phyloP scores from a whole-genome alignment of 2,113 vertebrate species.

The Oncorhynchus keta region DNA sequence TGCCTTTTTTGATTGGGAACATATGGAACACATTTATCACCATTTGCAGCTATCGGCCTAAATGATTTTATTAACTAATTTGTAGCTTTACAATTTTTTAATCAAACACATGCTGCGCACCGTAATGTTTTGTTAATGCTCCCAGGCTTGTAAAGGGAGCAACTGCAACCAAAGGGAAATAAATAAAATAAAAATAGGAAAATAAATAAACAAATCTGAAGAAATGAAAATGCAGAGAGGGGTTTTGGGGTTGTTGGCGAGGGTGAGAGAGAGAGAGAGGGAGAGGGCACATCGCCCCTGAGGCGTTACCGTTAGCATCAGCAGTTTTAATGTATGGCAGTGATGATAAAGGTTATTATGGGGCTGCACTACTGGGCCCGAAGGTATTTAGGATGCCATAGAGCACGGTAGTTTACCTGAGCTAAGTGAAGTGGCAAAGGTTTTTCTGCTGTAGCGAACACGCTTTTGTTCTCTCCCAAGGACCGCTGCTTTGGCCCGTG shows the following conservation, averaged over 20 bases:
- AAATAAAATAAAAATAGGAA: slow-evolving; percentile 50
- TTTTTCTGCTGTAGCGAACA: slow-evolving; percentile 11
- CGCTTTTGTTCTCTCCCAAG: slow-evolving; percentile 17
- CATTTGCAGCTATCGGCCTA: slow-evolving; percentile 71
- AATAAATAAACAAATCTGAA: slow-evolving; percentile 11
- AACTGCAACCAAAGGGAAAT: slow-evolving; percentile 70
- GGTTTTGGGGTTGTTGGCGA: slow-evolving; percentile 15
- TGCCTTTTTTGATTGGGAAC: slow-evolving; percentile 74
- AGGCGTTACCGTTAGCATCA: slow-evolving; percentile 30
- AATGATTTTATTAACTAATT: slow-evolving; percentile 77
- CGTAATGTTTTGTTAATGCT: slow-evolving; percentile 66
- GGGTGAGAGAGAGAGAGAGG: not conserved
- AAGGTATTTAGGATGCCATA: slow-evolving; percentile 48
- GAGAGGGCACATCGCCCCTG: slow-evolving; percentile 3
- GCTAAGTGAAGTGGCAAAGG: slow-evolving; percentile 41
- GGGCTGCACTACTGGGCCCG: slow-evolving; percentile 31
- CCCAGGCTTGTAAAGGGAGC: slow-evolving; percentile 72
- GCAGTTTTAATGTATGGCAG: slow-evolving; percentile 43
- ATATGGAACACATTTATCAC: slow-evolving; percentile 78
- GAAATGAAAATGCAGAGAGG: slow-evolving; percentile 43
- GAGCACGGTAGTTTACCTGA: slow-evolving; percentile 53
- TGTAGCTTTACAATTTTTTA: slow-evolving; percentile 79
- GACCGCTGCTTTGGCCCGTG: slow-evolving; percentile 16
- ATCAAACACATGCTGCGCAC: slow-evolving; percentile 73
- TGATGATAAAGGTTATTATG: slow-evolving; percentile 48